Evolutionary conservation across 1,140 invertebrate species (phyloP), one percentile per base, ranked within the genome.

Genomic region (Wiebesia pumilae): DNA sequence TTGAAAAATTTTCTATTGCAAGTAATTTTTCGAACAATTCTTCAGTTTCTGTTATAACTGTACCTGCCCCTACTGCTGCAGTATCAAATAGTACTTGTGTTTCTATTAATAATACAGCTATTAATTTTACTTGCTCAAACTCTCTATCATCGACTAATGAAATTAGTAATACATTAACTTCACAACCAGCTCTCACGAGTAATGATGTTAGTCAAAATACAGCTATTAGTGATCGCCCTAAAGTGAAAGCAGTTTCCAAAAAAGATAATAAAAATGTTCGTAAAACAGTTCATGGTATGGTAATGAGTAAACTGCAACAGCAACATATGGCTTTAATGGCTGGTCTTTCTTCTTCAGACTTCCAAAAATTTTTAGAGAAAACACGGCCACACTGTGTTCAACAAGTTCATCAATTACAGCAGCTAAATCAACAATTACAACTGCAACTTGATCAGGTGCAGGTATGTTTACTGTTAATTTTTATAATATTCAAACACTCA

Each of bases 161-260:
- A 62, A 77, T 80, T 40, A 75, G 78, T 65, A 75, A 35, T 81
- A 88, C 84, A 38, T 80, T 85, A 2, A 30, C 90, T 77, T 90
- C 93, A 10, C 94, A 94, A 86, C 91, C 93, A 33, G 92, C 93
- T 71, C 94, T 92, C 14, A 90, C 92, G 2, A 94, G 92, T 81
- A 93, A 92, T 47, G 93, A 94, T 75, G 93, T 93, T 78, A 93
- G 94, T 54, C 94, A 96, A 93, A 96, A 95, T 90, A 97, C 96
- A 77, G 96, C 96, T 83, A 96, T 97, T 67, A 96, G 96, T 91
- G 97, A 97, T 94, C 94, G 96, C 88, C 96, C 96, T 54, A 97
- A 97, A 94, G 96, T 95, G 0, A 97, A 97, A 92, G 96, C 96
- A 16, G 96, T 96, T 62, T 96, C 96, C 51, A 97, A 97, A 91